Percentiles rank a stretch among this genome's conserved stretches.
Evolutionary conservation across 1,140 invertebrate genomes (phyloP).

Genomic region (Hormaphis cornu): DNA sequence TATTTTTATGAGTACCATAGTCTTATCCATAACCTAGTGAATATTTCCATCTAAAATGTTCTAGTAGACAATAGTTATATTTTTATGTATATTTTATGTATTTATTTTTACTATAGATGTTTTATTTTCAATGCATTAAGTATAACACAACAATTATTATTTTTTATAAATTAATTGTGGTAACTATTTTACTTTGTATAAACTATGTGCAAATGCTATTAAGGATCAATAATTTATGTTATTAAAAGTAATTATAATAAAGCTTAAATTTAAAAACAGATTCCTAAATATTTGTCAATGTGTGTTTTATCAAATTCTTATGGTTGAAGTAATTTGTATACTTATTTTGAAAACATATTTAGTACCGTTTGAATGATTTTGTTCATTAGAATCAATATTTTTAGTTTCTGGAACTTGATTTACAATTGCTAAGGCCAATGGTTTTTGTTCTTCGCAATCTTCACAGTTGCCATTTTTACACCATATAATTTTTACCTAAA

Average conservation of each 20-base stretch:
- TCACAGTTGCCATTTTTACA: constrained; percentile 15
- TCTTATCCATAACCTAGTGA: too few species aligned
- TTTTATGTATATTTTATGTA: neutral
- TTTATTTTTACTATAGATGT: neutral
- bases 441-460: neutral
- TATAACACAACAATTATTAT: constrained; percentile 1
- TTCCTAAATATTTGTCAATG: too few species aligned
- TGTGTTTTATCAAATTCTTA: too few species aligned
- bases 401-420: constrained; percentile 6
- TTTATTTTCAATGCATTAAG: neutral
- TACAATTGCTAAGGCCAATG: constrained; percentile 1
- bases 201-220: neutral
- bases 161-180: neutral
- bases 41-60: too few species aligned
- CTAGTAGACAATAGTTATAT: too few species aligned
- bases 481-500: constrained; percentile 5
- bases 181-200: neutral
- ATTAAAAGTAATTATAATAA: too few species aligned
- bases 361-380: constrained; percentile 9
- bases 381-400: neutral
- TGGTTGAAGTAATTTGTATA: too few species aligned
- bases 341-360: too few species aligned
- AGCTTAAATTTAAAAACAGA: too few species aligned
- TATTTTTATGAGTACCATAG: too few species aligned
- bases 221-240: constrained; percentile 6